Evolutionary conservation across 2,113 vertebrate species (phyloP).

Genomic region (Nothoprocta perdicaria): DNA sequence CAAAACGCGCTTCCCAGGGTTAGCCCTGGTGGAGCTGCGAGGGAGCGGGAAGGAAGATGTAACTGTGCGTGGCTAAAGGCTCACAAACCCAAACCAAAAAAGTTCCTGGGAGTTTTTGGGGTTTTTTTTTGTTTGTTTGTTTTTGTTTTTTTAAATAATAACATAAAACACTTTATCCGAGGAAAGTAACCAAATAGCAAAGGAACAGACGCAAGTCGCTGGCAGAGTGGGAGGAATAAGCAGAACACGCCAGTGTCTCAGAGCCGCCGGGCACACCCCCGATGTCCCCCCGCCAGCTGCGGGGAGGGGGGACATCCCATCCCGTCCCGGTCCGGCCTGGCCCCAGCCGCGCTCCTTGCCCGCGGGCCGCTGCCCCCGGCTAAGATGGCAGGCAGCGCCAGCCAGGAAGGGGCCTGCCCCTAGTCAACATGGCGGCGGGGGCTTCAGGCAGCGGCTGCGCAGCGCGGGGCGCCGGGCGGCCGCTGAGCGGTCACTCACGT

Average conservation of each 20-base stretch:
- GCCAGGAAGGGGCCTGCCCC: neutral
- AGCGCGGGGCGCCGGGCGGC: fast-evolving
- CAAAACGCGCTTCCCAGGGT: fast-evolving
- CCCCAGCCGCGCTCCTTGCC: neutral
- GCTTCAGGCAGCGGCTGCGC: neutral
- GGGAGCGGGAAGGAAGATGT: too few species aligned
- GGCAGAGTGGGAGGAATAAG: fast-evolving
- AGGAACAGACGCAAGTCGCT: fast-evolving
- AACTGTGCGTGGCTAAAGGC: too few species aligned
- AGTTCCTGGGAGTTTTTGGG: too few species aligned
- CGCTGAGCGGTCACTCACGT: neutral
- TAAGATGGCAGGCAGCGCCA: neutral
- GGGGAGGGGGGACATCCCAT: too few species aligned
- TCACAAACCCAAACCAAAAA: neutral
- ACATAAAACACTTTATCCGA: too few species aligned
- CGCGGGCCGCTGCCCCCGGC: neutral
- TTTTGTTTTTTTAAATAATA: fast-evolving
- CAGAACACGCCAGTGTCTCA: fast-evolving
- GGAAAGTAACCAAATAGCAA: neutral
- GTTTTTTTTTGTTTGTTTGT: too few species aligned
- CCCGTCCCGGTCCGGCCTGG: neutral
- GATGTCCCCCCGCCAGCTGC: neutral
- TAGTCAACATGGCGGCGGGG: neutral
- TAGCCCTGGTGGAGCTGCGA: fast-evolving
- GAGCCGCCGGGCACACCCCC: fast-evolving